Evolutionary conservation across 2,888 invertebrate species (phyloP).

Genomic region (Drosophila mulleri): DNA sequence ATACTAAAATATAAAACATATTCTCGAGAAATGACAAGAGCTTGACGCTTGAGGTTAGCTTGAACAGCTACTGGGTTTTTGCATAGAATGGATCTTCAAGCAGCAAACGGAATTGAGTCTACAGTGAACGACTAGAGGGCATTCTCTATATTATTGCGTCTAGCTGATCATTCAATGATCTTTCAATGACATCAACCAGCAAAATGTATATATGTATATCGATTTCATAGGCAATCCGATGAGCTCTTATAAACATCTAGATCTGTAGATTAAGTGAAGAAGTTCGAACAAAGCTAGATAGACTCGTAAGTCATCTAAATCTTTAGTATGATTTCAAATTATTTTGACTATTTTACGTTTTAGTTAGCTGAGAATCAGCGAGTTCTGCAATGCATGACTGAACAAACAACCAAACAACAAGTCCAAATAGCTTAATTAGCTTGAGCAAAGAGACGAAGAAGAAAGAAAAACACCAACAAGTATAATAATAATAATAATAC

Average conservation of each 20-base stretch:
- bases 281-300: no score
- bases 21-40: no score
- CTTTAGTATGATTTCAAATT: neutral
- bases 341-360: neutral
- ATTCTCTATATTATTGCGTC: no score
- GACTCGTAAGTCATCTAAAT: no score
- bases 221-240: no score
- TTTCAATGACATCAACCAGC: no score
- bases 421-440: slow-evolving; percentile 74
- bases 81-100: neutral
- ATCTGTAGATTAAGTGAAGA: no score
- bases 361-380: slow-evolving; percentile 40
- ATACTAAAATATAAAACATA: neutral
- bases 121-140: neutral
- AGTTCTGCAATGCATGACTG: slow-evolving; percentile 56
- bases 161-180: no score
- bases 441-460: slow-evolving; percentile 53
- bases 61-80: neutral
- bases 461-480: slow-evolving; percentile 21
- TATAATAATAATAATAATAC: slow-evolving; percentile 19
- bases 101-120: neutral
- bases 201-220: no score
- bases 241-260: no score
- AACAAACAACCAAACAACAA: slow-evolving; percentile 54
- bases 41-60: slow-evolving; percentile 6